phyloP scores from a whole-genome alignment of 2,797 vertebrate genomes.

The Gambelia wislizenii region DNA sequence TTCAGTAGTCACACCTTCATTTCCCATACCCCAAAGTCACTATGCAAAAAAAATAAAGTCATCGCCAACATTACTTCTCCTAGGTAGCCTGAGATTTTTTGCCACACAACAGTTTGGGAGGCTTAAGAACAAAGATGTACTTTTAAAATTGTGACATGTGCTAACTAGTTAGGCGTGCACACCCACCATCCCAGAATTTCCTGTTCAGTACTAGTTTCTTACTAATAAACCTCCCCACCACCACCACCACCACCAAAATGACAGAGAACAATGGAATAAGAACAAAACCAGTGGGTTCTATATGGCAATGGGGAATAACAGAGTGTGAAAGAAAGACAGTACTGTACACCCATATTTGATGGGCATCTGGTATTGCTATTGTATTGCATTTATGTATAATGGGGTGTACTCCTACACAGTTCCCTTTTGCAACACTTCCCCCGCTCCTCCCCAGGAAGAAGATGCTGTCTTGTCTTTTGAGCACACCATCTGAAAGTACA shows the following conservation, averaged over 20 bases:
- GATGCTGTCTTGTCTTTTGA: slow-evolving; percentile 1
- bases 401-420: slow-evolving; percentile 27
- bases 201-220: slow-evolving; percentile 7
- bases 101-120: slow-evolving; percentile 25
- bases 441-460: neutral
- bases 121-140: slow-evolving; percentile 12
- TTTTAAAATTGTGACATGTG: neutral
- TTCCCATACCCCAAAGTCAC: neutral
- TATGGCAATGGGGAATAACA: neutral
- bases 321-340: neutral
- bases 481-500: slow-evolving; percentile 27
- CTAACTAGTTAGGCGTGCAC: neutral
- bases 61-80: neutral
- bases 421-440: neutral
- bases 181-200: neutral
- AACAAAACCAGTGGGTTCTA: slow-evolving; percentile 18
- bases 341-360: fast-evolving
- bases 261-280: slow-evolving; percentile 23
- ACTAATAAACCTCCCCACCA: slow-evolving; percentile 19
- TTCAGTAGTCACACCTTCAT: slow-evolving; percentile 9
- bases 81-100: neutral
- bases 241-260: slow-evolving; percentile 10
- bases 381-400: neutral
- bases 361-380: neutral
- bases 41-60: neutral